Base-by-base conservation (phyloP, 2,797 vertebrate species). In the Hylomyscus alleni region DNA sequence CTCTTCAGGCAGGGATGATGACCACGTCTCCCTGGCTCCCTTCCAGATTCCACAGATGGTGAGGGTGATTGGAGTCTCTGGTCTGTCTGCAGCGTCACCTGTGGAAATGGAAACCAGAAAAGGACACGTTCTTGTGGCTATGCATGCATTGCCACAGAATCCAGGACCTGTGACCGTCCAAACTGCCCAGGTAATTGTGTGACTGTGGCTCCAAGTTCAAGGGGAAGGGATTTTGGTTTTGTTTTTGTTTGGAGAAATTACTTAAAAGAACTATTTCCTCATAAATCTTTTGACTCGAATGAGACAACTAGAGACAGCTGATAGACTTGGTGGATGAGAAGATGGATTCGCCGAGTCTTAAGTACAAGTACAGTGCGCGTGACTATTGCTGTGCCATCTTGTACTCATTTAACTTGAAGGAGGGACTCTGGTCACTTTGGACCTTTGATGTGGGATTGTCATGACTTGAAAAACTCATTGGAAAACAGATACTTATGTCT, bases 11-110 rank as follows among this genome's bases (percentile, higher is more conserved):
- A 6, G 91, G 22, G 89, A n/a, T 77, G 60, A 44, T 97, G 93
- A 96, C 86, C 87, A 10, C n/a, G n/a, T 89, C 88, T 96, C 95
- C 96, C 92, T 98, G 97, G 95, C 81, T 97, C 89, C 95, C 81
- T 67, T 97, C 2, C 98, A 99, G 99, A 99, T 98, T 99, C 99
- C 60, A 98, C 99, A 34, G 99, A 99, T 0, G 99, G 99, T 0
- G 99, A 99, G 90, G 99, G 99, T 7, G 99, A 99, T 98, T 99
- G 99, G 99, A 99, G 99, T 94, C 97, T 98, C 6, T 99, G 99
- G 99, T 99, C 99, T 31, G 97, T 97, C 0, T 99, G 99, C 97
- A 99, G 99, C 0, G 99, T 99, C 97, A 99, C 99, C 95, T 99
- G 99, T 26, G 99, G 99, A 10, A 99, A 99, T 0, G 99, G 99